phyloP scores from a whole-genome alignment of 2,113 vertebrate genomes.

The Girardinichthys multiradiatus region DNA sequence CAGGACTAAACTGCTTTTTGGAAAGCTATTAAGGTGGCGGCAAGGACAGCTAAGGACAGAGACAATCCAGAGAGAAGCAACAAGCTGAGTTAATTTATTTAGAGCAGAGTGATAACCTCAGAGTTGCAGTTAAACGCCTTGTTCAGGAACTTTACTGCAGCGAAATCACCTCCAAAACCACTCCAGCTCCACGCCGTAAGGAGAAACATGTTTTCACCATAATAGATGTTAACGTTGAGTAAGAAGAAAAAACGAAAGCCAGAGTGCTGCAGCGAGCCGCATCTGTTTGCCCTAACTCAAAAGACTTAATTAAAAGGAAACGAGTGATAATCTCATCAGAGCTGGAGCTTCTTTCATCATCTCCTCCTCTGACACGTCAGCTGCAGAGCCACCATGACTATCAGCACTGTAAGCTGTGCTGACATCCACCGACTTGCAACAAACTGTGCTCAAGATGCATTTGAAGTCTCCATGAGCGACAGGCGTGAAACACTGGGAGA shows the following conservation, averaged over 20 bases:
- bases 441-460: constrained; percentile 4
- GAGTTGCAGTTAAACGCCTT: not conserved
- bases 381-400: constrained; percentile 54
- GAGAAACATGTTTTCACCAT: not conserved
- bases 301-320: constrained; percentile 63
- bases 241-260: not conserved
- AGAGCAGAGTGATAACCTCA: not conserved
- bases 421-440: not conserved
- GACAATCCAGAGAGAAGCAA: not conserved
- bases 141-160: not conserved
- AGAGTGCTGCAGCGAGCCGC: not conserved
- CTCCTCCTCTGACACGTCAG: not conserved
- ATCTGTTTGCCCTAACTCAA: constrained; percentile 8
- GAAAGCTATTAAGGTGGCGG: constrained; percentile 12
- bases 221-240: constrained; percentile 15
- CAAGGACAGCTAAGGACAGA: constrained; percentile 1
- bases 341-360: constrained; percentile 54
- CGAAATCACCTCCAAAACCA: constrained; percentile 1
- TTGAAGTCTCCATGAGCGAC: constrained; percentile 36
- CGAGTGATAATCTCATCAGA: constrained; percentile 65
- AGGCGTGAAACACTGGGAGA: constrained; percentile 37
- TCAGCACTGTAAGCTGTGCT: not conserved
- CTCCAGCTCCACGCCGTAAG: not conserved
- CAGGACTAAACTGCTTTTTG: not conserved
- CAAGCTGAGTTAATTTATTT: constrained; percentile 9